These are phyloP conservation scores for Pachymerium ferrugineum DNA, from an alignment of 2,888 invertebrate genomes.

Conservation along the genomic window DNA sequence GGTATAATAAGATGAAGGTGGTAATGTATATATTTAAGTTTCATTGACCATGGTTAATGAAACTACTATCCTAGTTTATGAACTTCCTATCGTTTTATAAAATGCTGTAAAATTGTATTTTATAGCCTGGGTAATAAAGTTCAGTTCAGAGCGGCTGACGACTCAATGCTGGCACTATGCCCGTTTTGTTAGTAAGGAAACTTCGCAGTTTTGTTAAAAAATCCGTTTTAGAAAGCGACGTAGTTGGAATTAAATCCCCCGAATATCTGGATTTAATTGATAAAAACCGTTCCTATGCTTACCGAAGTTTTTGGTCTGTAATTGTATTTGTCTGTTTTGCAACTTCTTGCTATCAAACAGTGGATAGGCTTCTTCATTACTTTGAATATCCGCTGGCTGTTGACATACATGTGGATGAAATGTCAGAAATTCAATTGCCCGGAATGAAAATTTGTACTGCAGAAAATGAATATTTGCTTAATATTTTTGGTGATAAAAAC, in stretches of 20 bases:
- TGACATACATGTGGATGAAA: not conserved
- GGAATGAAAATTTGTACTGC: not conserved
- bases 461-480: not conserved
- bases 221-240: too few species aligned
- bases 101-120: too few species aligned
- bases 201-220: too few species aligned
- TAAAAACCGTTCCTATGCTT: not conserved
- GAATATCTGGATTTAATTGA: not conserved
- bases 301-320: not conserved
- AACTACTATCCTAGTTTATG: too few species aligned
- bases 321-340: not conserved
- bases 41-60: too few species aligned
- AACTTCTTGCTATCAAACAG: not conserved
- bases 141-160: too few species aligned
- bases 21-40: too few species aligned
- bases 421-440: not conserved
- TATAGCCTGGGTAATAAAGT: too few species aligned
- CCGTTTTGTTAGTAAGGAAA: too few species aligned
- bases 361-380: not conserved
- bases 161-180: too few species aligned
- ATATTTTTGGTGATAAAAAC: not conserved
- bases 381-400: not conserved
- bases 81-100: too few species aligned
- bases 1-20: too few species aligned
- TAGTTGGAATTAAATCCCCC: not conserved